Conservation (phyloP, 2,888 invertebrate genomes). For the Cyclophora albipunctata region DNA sequence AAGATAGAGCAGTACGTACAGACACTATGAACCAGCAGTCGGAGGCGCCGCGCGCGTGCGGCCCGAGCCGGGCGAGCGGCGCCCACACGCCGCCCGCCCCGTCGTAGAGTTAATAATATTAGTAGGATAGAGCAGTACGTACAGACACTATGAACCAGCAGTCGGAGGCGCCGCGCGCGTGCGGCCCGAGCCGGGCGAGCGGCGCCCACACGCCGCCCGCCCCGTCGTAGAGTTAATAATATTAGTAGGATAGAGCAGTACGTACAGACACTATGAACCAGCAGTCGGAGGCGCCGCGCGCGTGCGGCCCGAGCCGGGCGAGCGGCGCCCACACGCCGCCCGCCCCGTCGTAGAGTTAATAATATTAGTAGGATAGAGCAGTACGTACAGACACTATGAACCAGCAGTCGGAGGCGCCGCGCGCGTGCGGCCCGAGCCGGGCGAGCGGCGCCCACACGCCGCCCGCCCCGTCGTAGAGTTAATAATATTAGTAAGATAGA, state of each 20-base stretch:
- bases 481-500: too few relatives aligned
- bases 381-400: constrained; percentile 74
- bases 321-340: constrained; percentile 88
- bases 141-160: constrained; percentile 74
- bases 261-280: constrained; percentile 76
- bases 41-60: constrained; percentile 68
- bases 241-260: too few relatives aligned
- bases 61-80: constrained; percentile 84
- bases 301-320: constrained; percentile 81
- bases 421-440: constrained; percentile 79
- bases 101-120: too few relatives aligned
- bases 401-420: constrained; percentile 62
- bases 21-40: constrained; percentile 67
- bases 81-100: constrained; percentile 84
- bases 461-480: constrained; percentile 80
- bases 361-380: too few relatives aligned
- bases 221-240: constrained; percentile 81
- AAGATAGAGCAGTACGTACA: constrained; percentile 67
- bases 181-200: constrained; percentile 82
- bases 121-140: constrained; percentile 41
- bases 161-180: constrained; percentile 66
- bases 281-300: constrained; percentile 56
- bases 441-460: constrained; percentile 88
- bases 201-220: constrained; percentile 87
- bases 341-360: constrained; percentile 80